These are phyloP conservation scores for Ernsta delagoae DNA, from an alignment of 2,888 invertebrate genomes.

Conservation along the genomic window DNA sequence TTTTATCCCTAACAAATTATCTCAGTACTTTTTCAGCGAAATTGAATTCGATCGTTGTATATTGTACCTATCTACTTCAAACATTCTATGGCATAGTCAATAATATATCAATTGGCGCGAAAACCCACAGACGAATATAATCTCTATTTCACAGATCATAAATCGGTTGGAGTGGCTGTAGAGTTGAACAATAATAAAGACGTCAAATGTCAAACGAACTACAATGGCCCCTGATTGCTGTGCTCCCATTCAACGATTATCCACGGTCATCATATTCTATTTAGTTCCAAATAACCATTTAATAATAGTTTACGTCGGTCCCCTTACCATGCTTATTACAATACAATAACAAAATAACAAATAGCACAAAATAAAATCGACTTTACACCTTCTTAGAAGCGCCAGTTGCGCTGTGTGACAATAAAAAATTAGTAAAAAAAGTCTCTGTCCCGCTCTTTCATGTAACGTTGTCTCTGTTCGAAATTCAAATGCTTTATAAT, in stretches of 20 bases:
- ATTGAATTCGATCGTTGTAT: neutral
- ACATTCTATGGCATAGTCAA: slow-evolving; percentile 27
- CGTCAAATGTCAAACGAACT: slow-evolving; percentile 70
- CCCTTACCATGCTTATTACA: slow-evolving; percentile 82
- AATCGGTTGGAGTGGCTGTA: slow-evolving; percentile 31
- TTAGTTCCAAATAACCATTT: slow-evolving; percentile 84
- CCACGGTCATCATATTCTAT: slow-evolving; percentile 83
- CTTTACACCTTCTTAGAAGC: slow-evolving; percentile 84
- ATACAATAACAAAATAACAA: slow-evolving; percentile 84
- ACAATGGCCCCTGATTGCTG: slow-evolving; percentile 78
- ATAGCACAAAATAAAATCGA: slow-evolving; percentile 76
- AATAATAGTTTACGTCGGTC: slow-evolving; percentile 76
- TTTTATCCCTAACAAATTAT: slow-evolving; percentile 76
- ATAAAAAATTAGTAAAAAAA: slow-evolving; percentile 63
- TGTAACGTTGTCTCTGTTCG: slow-evolving; percentile 50
- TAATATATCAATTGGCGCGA: slow-evolving; percentile 47
- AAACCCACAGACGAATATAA: slow-evolving; percentile 42
- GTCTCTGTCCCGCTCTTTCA: slow-evolving; percentile 49
- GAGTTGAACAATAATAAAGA: slow-evolving; percentile 55
- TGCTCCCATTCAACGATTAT: slow-evolving; percentile 75
- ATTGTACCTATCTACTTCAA: slow-evolving; percentile 46
- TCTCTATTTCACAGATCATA: slow-evolving; percentile 36
- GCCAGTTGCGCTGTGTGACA: slow-evolving; percentile 65
- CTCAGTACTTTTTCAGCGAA: slow-evolving; percentile 42
- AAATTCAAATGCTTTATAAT: slow-evolving; percentile 13